These are phyloP conservation scores for Plebejus melissa DNA, from an alignment of 2,888 invertebrate genomes.

Conservation along the genomic window DNA sequence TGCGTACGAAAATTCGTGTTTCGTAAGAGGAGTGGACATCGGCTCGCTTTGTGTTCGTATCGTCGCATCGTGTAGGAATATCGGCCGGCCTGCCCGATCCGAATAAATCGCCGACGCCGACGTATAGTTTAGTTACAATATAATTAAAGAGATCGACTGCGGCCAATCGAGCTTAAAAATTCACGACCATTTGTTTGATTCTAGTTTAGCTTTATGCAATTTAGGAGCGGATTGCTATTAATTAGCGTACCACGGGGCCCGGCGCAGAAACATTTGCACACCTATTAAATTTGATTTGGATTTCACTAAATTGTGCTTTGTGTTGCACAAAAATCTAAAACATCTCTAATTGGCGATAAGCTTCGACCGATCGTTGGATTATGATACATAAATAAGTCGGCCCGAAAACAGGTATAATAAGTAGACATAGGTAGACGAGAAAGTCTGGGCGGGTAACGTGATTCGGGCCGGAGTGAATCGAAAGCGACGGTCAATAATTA, in stretches of 20 bases:
- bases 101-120: constrained; percentile 64
- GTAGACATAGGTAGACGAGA: background rate
- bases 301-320: background rate
- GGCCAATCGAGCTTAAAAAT: constrained; percentile 13
- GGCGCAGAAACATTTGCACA: background rate
- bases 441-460: constrained; percentile 26
- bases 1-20: constrained; percentile 74
- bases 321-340: background rate
- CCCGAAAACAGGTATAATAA: background rate
- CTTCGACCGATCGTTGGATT: background rate
- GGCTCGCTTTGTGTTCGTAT: constrained; percentile 67
- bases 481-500: constrained; percentile 37
- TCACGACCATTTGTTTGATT: constrained; percentile 1
- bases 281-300: constrained; percentile 1
- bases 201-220: constrained; percentile 10
- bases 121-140: constrained; percentile 52
- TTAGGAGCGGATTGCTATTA: background rate
- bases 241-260: background rate
- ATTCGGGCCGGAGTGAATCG: constrained; percentile 35
- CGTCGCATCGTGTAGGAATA: constrained; percentile 47
- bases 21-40: constrained; percentile 68
- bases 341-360: background rate
- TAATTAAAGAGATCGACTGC: constrained; percentile 53
- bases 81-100: constrained; percentile 59
- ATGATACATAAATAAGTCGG: background rate